Evolutionary conservation across 1,140 invertebrate genomes (phyloP), one percentile per base, ranked within the genome.

Genomic region (Drosophila rhopaloa): DNA sequence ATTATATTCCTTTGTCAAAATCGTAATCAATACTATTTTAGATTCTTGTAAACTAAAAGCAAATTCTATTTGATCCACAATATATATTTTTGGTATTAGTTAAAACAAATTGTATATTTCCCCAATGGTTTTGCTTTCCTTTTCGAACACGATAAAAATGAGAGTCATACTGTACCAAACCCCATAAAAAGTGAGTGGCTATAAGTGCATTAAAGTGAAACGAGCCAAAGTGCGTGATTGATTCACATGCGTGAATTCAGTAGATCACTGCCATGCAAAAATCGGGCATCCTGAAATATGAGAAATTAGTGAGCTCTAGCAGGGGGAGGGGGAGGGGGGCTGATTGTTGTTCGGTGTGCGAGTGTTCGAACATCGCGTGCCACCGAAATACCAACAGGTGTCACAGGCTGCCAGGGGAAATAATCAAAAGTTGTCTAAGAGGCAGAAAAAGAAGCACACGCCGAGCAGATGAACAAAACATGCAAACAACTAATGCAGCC

Each of bases 351-450:
- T 0, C 29, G 29, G 29, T 59, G 46, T 59, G 44, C 29, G 32
- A 40, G 27, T 56, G 51, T 7, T 24, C 8, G 37, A 32, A 71
- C 37, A 72, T 72, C 68, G 68, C 68, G 68, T 72, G 68, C 66
- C 68, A 72, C 43, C 58, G 68, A 71, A 44, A 71, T 71, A 48
- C 43, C 68, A 72, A 72, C 68, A 72, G 68, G 68, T 72, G 68
- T 72, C 68, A 72, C 68, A 72, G 67, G 27, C 62, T 29, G 67
- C 67, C 41, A 19, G 50, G 67, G 43, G 50, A 70, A 57, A 71
- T 44, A 72, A 72, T 72, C 68, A 72, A 72, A 72, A 72, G 66
- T 72, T 72, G 68, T 72, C 68, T 72, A 72, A 72, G 60, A 54
- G 41, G 43, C 65, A 58, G 53, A 71, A 72, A 37, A 71, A 72